Conservation (phyloP, 1,140 invertebrate genomes). For the Zaprionus tsacasi region DNA sequence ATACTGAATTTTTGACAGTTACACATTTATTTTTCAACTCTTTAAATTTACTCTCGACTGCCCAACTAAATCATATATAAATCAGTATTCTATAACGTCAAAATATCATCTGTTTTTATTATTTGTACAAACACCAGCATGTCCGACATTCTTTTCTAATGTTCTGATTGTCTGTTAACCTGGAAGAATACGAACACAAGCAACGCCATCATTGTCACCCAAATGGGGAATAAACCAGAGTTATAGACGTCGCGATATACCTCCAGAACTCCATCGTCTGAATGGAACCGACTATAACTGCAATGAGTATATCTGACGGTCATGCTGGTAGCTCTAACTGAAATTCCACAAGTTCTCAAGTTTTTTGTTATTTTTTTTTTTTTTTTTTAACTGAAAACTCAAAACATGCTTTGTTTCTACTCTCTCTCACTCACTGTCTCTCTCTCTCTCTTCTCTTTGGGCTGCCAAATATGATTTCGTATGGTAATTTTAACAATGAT, state of each 20-base stretch:
- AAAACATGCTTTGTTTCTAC: constrained; percentile 5
- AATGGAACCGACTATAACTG: not conserved
- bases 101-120: not conserved
- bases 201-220: constrained; percentile 32
- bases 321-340: constrained; percentile 13
- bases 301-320: not conserved
- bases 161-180: not conserved
- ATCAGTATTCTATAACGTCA: not conserved
- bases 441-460: not conserved
- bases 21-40: not conserved
- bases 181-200: constrained; percentile 27
- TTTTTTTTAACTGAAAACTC: constrained; percentile 8
- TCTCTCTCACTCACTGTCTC: not conserved
- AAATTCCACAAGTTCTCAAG: constrained; percentile 17
- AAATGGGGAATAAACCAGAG: constrained; percentile 25
- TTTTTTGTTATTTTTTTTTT: too few species aligned
- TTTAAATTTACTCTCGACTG: not conserved
- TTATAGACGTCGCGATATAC: constrained; percentile 53
- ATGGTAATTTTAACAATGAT: constrained; percentile 61
- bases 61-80: not conserved
- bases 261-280: constrained; percentile 11
- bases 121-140: constrained; percentile 4
- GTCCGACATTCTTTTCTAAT: not conserved
- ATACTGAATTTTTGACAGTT: not conserved
- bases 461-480: not conserved